Evolutionary conservation across 1,140 invertebrate species (phyloP).

Genomic region (Drosophila neocordata): DNA sequence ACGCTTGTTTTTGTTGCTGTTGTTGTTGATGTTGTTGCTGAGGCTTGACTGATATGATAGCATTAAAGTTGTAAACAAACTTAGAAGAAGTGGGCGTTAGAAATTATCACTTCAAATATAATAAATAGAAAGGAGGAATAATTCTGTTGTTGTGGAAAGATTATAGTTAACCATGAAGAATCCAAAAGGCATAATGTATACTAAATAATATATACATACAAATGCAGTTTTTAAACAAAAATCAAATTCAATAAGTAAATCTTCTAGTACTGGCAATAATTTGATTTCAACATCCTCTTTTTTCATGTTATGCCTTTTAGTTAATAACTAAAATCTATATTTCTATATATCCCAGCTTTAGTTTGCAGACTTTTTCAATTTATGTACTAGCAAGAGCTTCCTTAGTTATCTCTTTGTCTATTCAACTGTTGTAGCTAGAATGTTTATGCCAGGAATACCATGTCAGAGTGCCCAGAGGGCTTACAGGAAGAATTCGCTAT

Average conservation of each 20-base stretch:
- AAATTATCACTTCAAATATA: conserved; percentile 61
- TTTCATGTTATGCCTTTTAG: no score
- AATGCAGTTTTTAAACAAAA: no score
- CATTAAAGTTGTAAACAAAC: conserved; percentile 67
- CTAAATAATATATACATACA: background rate
- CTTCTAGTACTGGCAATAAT: no score
- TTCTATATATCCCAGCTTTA: no score
- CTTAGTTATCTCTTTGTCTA: no score
- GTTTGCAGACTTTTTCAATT: no score
- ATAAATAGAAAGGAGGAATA: conserved; percentile 24
- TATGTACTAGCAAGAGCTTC: no score
- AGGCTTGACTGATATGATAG: conserved; percentile 64
- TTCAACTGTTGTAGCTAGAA: conserved; percentile 10
- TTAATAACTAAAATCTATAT: no score
- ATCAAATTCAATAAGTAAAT: no score
- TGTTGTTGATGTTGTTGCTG: conserved; percentile 43
- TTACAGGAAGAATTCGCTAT: conserved; percentile 31
- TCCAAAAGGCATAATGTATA: conserved; percentile 14
- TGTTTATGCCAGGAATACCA: conserved; percentile 37
- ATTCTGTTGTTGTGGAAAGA: conserved; percentile 6
- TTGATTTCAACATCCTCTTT: no score
- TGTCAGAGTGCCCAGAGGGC: conserved; percentile 22
- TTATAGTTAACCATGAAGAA: conserved; percentile 20
- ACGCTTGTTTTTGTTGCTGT: conserved; percentile 16
- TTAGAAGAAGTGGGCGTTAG: conserved; percentile 57